A percentile compares a stretch with the other conserved stretches of the same genome.
These are phyloP conservation scores for Pseudochromis fuscus DNA, from an alignment of 2,797 vertebrate genomes.

Conservation along the genomic window DNA sequence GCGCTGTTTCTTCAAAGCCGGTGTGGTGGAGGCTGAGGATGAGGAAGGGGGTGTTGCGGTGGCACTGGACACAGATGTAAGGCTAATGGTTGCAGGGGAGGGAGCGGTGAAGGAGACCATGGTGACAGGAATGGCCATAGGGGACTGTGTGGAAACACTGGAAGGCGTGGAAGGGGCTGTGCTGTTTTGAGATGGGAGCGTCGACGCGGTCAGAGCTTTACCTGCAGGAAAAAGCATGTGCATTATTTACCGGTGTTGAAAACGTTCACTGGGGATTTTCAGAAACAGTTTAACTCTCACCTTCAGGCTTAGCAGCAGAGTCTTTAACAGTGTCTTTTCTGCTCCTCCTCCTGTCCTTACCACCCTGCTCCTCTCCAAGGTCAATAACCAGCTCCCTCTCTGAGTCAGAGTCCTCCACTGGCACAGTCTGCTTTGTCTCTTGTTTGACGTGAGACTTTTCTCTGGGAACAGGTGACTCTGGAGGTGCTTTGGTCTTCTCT, in stretches of 20 bases:
- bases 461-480: conserved; percentile 76
- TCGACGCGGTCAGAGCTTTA: conserved; percentile 86
- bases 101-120: conserved; percentile 84
- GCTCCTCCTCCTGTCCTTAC: conserved; percentile 91
- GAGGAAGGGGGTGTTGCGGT: conserved; percentile 65
- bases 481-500: conserved; percentile 86
- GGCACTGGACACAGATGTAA: conserved; percentile 65
- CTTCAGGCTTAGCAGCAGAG: conserved; percentile 87
- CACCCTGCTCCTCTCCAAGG: conserved; percentile 93
- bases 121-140: conserved; percentile 84
- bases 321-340: conserved; percentile 91
- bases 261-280: conserved; percentile 7
- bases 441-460: conserved; percentile 90
- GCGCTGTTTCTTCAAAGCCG: conserved; percentile 94
- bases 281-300: conserved; percentile 74
- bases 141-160: conserved; percentile 85
- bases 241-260: neutral
- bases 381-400: conserved; percentile 98
- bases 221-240: conserved; percentile 71
- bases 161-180: conserved; percentile 79
- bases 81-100: conserved; percentile 82
- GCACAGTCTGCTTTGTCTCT: conserved; percentile 86
- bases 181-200: conserved; percentile 85
- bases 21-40: conserved; percentile 69
- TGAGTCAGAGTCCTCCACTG: conserved; percentile 93